Evolutionary conservation across 2,888 invertebrate species (phyloP).

Genomic region (Drosophila ochracea): DNA sequence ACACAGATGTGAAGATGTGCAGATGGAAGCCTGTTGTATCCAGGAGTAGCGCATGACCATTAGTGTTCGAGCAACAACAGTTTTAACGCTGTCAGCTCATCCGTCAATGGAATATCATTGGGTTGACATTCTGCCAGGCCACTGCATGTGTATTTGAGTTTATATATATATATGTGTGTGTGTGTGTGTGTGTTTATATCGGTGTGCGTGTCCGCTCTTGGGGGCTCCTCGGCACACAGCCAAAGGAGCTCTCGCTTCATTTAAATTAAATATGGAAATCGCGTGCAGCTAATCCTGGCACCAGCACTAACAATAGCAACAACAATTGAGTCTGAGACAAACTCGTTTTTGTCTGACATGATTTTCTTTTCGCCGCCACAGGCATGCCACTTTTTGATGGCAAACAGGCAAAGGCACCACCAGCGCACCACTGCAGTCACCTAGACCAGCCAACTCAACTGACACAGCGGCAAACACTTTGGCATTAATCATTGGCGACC

Average conservation of each 20-base stretch:
- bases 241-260: conserved; percentile 57
- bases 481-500: conserved; percentile 76
- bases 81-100: conserved; percentile 85
- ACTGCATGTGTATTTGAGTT: conserved; percentile 47
- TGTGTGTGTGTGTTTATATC: conserved; percentile 14
- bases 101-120: conserved; percentile 84
- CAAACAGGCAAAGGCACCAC: conserved; percentile 57
- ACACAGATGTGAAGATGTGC: conserved; percentile 10
- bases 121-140: conserved; percentile 82
- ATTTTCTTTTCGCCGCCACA: conserved; percentile 58
- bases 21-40: conserved; percentile 17
- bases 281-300: conserved; percentile 79
- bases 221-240: conserved; percentile 25
- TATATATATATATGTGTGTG: conserved; percentile 11
- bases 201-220: conserved; percentile 55
- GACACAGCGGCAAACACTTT: conserved; percentile 32
- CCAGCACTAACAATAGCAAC: conserved; percentile 14
- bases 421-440: conserved; percentile 36
- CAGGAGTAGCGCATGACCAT: conserved; percentile 69
- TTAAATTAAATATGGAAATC: conserved; percentile 83
- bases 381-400: conserved; percentile 65
- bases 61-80: conserved; percentile 83
- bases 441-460: conserved; percentile 10
- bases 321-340: conserved; percentile 22
- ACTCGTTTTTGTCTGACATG: conserved; percentile 68